These are phyloP conservation scores for Apotomis betuletana DNA, from an alignment of 2,888 invertebrate species.

Conservation along the genomic window DNA sequence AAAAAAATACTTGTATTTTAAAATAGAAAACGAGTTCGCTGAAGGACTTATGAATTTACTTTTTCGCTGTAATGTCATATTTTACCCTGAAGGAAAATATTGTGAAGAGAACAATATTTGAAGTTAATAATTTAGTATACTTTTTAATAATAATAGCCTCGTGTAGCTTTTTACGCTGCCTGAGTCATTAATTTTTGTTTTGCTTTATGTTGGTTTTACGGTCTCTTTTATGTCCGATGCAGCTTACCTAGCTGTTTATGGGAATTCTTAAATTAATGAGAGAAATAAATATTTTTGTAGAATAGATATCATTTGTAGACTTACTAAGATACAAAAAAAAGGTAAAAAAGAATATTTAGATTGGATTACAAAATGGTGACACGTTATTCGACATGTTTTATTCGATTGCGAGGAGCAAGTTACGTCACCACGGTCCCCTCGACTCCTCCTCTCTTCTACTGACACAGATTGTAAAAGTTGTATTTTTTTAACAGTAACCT, in stretches of 20 bases:
- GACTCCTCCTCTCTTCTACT: no score
- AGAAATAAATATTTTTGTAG: conserved; percentile 52
- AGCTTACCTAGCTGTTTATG: conserved; percentile 58
- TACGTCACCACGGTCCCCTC: no score
- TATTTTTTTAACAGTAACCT: conserved; percentile 81
- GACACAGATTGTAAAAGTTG: neutral
- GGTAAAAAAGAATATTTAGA: no score
- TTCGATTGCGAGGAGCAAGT: no score
- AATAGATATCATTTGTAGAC: conserved; percentile 37
- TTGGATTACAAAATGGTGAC: no score
- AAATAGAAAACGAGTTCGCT: neutral
- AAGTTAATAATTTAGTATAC: neutral
- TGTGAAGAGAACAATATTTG: conserved; percentile 1
- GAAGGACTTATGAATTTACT: neutral
- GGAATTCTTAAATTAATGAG: conserved; percentile 57
- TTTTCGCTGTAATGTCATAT: no score
- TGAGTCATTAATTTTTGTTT: conserved; percentile 59
- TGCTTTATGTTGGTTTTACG: conserved; percentile 63
- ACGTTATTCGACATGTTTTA: no score
- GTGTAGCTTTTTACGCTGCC: conserved; percentile 51
- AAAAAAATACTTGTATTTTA: neutral
- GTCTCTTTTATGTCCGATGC: conserved; percentile 59
- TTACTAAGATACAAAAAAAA: no score
- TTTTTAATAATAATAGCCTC: conserved; percentile 44
- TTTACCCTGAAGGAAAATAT: neutral